Base-by-base conservation (phyloP, 2,797 vertebrate species). In the Ctenopoma kingsleyae region DNA sequence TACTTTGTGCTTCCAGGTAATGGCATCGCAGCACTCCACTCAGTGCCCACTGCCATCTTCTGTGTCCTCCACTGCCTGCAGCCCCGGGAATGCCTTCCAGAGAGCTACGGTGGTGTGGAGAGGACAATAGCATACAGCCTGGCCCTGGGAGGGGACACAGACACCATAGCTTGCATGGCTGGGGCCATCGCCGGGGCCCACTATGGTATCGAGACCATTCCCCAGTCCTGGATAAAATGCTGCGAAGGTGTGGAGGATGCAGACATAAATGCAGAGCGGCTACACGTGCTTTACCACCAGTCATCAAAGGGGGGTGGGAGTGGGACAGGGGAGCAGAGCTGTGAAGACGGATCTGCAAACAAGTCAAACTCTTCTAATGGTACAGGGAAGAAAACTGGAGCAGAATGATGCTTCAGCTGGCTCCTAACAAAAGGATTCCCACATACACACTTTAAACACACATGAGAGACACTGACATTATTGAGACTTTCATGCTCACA, bases 151-250 rank as follows among this genome's bases (percentile, higher is more conserved):
- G 98, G 98, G 22, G 98, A 99, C 94, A 99, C 98, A 0, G 98
- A 99, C 93, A 99, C 98, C 87, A 99, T 99, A 38, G 98, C 98
- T 58, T 99, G 97, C 88, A 99, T 99, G 98, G 98, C 98, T 0
- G 98, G 97, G 60, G 98, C 98, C 80, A 98, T 99, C 10, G 98
- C 98, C 0, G 98, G 98, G 1, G 98, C 98, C 57, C 98, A 98
- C 69, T 98, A 98, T 0, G 97, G 98, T 50, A 92, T 96, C 5
- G 95, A 96, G 32, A 93, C 95, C 63, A 87, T 99, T 44, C 95
- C 97, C 11, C 90, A 87, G 3, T 91, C 91, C 22, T 99, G 98
- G 98, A 95, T 96, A 73, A 94, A 91, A 53, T 96, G 95, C 91
- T 98, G 97, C 5, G 98, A 99, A 83, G 96, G 94, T 8, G 95